Conservation (phyloP, 2,113 vertebrate genomes). For the Microtus richardsoni region DNA sequence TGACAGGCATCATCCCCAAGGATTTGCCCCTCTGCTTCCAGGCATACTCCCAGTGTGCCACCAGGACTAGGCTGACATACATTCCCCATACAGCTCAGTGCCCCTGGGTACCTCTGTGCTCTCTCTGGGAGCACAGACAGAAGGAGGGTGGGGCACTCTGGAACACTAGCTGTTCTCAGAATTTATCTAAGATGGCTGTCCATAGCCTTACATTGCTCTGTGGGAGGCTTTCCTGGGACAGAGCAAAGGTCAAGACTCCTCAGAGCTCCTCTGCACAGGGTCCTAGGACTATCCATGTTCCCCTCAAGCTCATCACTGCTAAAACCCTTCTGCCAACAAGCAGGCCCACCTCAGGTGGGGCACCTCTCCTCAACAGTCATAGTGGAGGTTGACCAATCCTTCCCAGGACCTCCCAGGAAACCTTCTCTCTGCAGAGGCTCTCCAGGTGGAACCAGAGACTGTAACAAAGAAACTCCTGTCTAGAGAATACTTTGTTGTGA, state of each 20-base stretch:
- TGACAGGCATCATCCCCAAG: not conserved
- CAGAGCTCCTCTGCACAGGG: not conserved
- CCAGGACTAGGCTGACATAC: not conserved
- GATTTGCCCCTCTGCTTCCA: rapidly evolving
- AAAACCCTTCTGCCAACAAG: not conserved
- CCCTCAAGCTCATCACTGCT: not conserved
- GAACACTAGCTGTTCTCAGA: not conserved
- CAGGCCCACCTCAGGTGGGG: not conserved
- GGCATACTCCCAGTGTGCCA: not conserved
- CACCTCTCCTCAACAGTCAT: not conserved
- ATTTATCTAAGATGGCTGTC: not conserved
- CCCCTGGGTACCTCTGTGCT: rapidly evolving
- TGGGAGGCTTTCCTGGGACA: not conserved
- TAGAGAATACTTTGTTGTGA: rapidly evolving
- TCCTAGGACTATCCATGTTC: not conserved
- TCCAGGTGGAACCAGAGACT: not conserved
- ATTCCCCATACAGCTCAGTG: not conserved
- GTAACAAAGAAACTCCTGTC: not conserved
- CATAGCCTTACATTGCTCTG: not conserved
- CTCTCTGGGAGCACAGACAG: not conserved
- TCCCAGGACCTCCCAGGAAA: too few relatives aligned
- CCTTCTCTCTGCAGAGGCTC: not conserved
- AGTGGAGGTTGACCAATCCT: not conserved
- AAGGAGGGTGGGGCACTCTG: not conserved
- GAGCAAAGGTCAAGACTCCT: not conserved